These are phyloP conservation scores for Rhinolophus sinicus DNA, from an alignment of 2,113 vertebrate species.

Conservation along the genomic window DNA sequence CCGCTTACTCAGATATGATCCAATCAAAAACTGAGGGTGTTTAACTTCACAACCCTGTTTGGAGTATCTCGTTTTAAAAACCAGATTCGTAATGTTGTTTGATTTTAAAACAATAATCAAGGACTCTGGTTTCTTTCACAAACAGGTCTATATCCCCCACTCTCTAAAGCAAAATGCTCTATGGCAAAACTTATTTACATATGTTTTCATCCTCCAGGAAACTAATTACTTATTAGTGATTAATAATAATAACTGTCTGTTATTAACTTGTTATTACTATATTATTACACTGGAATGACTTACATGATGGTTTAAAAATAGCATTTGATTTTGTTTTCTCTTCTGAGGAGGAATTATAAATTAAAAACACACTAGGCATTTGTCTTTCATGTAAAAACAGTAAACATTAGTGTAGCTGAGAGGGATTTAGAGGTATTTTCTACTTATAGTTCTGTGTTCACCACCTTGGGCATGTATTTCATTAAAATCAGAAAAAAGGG, in stretches of 20 bases:
- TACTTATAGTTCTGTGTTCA: neutral
- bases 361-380: neutral
- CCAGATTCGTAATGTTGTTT: neutral
- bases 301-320: neutral
- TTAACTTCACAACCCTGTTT: neutral
- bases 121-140: neutral
- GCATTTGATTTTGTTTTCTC: neutral
- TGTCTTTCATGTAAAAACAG: neutral
- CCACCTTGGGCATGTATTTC: rapidly evolving
- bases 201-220: neutral
- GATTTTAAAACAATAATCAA: neutral
- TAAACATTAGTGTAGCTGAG: neutral
- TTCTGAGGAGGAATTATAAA: neutral
- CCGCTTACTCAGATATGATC: neutral
- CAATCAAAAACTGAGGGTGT: rapidly evolving
- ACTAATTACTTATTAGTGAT: no score
- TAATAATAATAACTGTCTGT: neutral
- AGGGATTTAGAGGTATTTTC: neutral
- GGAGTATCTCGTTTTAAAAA: neutral
- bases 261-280: no score
- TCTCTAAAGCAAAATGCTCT: no score
- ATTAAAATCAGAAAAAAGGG: neutral
- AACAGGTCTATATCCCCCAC: rapidly evolving
- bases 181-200: no score
- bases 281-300: neutral